Conservation (phyloP, 2,888 invertebrate species). For the Carterocephalus palaemon region DNA sequence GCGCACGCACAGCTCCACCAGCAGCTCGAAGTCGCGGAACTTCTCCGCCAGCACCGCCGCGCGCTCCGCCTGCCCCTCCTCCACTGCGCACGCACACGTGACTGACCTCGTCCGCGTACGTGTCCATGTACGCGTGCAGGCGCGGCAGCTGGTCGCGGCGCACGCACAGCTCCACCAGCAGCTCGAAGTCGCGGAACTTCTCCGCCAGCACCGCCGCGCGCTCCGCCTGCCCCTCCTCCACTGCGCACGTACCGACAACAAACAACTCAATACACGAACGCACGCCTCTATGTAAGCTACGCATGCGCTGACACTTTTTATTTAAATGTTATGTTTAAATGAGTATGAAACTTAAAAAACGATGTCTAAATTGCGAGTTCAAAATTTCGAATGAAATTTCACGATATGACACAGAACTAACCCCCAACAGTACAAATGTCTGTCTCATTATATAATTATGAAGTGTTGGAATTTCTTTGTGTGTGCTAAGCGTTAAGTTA, state of each 20-base stretch:
- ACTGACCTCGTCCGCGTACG: slow-evolving; percentile 57
- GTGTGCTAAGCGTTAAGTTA: no score
- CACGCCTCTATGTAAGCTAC: slow-evolving; percentile 61
- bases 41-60: slow-evolving; percentile 93
- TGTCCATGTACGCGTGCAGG: slow-evolving; percentile 57
- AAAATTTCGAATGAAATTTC: no score
- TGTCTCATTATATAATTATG: no score
- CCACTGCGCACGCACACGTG: slow-evolving; percentile 71
- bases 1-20: slow-evolving; percentile 88
- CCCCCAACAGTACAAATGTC: no score
- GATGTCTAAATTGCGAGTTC: no score
- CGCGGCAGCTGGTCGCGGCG: slow-evolving; percentile 81
- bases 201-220: slow-evolving; percentile 91
- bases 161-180: slow-evolving; percentile 89
- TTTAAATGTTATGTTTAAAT: neutral
- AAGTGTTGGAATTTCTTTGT: no score
- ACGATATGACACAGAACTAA: no score
- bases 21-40: slow-evolving; percentile 90
- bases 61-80: slow-evolving; percentile 86
- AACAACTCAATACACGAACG: slow-evolving; percentile 47
- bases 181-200: slow-evolving; percentile 92
- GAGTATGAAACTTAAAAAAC: no score
- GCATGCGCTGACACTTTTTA: slow-evolving; percentile 43
- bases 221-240: slow-evolving; percentile 87
- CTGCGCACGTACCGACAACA: slow-evolving; percentile 57